These are phyloP conservation scores for Manacus vitellinus DNA, from an alignment of 2,113 vertebrate genomes.

Conservation along the genomic window DNA sequence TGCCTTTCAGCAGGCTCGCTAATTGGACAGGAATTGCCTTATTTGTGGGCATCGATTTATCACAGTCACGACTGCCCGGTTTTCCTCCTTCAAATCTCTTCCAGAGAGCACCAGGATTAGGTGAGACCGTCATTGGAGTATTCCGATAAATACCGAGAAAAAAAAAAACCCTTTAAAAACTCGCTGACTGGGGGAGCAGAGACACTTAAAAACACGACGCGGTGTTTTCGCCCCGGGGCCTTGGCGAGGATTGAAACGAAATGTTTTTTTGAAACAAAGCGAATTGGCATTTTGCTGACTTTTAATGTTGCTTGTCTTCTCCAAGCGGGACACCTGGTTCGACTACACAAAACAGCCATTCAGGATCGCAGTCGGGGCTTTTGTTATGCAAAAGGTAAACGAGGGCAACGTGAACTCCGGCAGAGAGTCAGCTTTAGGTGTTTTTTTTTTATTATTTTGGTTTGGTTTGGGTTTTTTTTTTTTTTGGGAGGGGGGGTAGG, in stretches of 20 bases:
- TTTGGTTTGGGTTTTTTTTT: neutral
- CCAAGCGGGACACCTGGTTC: constrained; percentile 73
- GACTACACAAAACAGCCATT: constrained; percentile 67
- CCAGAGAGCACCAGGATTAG: constrained; percentile 58
- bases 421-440: constrained; percentile 8
- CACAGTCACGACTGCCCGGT: neutral
- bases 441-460: neutral
- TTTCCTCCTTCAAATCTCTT: constrained; percentile 28
- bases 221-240: constrained; percentile 67
- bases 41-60: neutral
- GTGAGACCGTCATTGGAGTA: constrained; percentile 8
- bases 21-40: neutral
- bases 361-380: constrained; percentile 58
- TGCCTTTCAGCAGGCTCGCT: neutral
- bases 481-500: neutral
- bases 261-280: constrained; percentile 71
- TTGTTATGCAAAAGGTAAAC: constrained; percentile 70
- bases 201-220: constrained; percentile 59
- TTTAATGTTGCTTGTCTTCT: constrained; percentile 56
- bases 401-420: constrained; percentile 53
- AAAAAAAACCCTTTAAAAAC: neutral
- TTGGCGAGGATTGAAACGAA: constrained; percentile 76
- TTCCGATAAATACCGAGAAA: constrained; percentile 4
- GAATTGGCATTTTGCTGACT: constrained; percentile 76
- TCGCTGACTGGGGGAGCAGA: constrained; percentile 1